Evolutionary conservation across 2,797 vertebrate genomes (phyloP), one percentile per base, ranked within the genome.

Genomic region (Karalla daura): DNA sequence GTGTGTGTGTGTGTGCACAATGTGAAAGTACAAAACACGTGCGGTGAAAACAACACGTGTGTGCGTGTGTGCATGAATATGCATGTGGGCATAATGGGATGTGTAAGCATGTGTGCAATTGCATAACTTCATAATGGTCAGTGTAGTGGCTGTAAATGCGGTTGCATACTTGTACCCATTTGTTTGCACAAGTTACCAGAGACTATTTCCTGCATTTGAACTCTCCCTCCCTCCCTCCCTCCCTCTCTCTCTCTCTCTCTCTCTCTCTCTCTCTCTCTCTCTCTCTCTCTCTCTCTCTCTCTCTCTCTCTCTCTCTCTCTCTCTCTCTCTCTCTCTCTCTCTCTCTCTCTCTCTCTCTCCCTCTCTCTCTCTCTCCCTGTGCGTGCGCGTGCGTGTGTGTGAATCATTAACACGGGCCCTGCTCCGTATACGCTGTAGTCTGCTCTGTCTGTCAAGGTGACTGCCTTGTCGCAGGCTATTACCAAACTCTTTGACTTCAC

Each of bases 391-490:
- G 44, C 51, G 55, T 40, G 65, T 40, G 60, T 62, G 74, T 81
- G 45, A 85, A 84, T 86, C 59, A 86, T 90, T 88, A 83, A 86
- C 77, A 72, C 51, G 25, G 21, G 10, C 43, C 71, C 41, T 71
- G 30, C 3, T 66, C 46, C 63, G 62, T 66, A 50, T 32, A 67
- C 30, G n/a, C n/a, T n/a, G n/a, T n/a, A n/a, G n/a, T 62, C 60
- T 41, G 74, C 43, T 43, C 58, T 56, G 63, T 21, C 46, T 61
- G 69, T 83, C 82, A 84, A 83, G 76, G 79, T 86, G 69, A 65
- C 74, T 73, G 61, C 43, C 50, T 44, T 39, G 51, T 59, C 66
- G 35, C 25, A 65, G 25, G 58, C 15, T 28, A 33, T 76, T 76
- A 61, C 52, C 17, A 70, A 73, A 70, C 63, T 44, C 9, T 63